Evolutionary conservation across 2,113 vertebrate species (phyloP), one percentile per base, ranked within the genome.

Genomic region (Oreochromis aureus): DNA sequence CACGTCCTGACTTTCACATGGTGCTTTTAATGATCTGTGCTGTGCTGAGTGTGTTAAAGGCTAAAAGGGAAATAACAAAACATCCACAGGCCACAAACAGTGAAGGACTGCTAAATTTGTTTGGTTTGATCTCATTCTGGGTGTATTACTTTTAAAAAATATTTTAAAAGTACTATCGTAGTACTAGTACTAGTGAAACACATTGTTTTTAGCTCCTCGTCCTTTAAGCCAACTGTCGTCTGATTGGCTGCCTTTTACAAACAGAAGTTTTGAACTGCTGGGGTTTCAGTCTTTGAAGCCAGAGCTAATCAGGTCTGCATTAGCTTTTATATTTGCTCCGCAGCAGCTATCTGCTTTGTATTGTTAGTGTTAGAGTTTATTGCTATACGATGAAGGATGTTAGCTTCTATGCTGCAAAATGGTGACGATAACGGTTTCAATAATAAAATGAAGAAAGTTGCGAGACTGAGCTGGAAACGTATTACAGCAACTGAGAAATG

Each of bases 401-500:
- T 54, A 3, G 12, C 51, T 83, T 16, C 5, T 66, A 4, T 2
- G 12, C n/a, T 41, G 16, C 36, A 15, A 30, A 59, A 34, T 34
- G 41, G 53, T 59, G 59, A 61, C 36, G 13, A 36, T 63, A 16
- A 34, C 61, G 7, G 36, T 16, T 19, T 87, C 81, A 39, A 69
- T 66, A 84, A 79, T 46, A 61, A 86, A 51, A 78, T 24, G 56
- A 34, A 79, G 78, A 83, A 79, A 61, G 69, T 91, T 85, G 84
- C 88, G 56, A 83, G 89, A 80, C 66, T 69, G 86, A 88, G 81
- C 82, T 81, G 63, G 56, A 69, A n/a, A 90, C 87, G 93, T 51
- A 79, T 86, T 83, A 30, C 63, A 59, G 84, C 73, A 76, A 61
- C 63, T 71, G 80, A 81, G 83, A 95, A 95, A 95, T 96, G 91